These are phyloP conservation scores for Pogoniulus pusillus DNA, from an alignment of 2,797 vertebrate species.

Conservation along the genomic window DNA sequence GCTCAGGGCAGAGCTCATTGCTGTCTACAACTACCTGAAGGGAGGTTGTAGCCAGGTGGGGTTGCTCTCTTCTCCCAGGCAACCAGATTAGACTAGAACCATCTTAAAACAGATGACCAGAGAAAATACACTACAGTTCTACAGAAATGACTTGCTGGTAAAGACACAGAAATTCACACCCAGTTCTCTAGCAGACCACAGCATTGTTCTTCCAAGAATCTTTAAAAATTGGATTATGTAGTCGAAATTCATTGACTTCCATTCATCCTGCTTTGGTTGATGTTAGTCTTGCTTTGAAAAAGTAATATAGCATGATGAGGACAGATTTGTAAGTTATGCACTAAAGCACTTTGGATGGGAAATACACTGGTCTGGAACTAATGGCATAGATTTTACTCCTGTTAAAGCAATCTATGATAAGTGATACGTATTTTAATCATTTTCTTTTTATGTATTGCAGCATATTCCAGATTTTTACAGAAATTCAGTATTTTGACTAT, in stretches of 20 bases:
- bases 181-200: slow-evolving; percentile 60
- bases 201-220: slow-evolving; percentile 66
- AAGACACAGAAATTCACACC: slow-evolving; percentile 61
- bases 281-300: slow-evolving; percentile 64
- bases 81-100: background rate
- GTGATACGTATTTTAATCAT: slow-evolving; percentile 42
- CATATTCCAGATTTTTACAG: slow-evolving; percentile 30
- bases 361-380: slow-evolving; percentile 68
- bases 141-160: slow-evolving; percentile 59
- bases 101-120: background rate
- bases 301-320: slow-evolving; percentile 68
- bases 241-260: slow-evolving; percentile 73
- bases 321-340: slow-evolving; percentile 70
- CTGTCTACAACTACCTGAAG: too few relatives aligned
- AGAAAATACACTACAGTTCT: slow-evolving; percentile 32
- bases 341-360: slow-evolving; percentile 68
- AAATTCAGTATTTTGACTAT: slow-evolving; percentile 43
- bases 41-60: too few relatives aligned
- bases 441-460: slow-evolving; percentile 56
- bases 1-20: too few relatives aligned
- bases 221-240: slow-evolving; percentile 71
- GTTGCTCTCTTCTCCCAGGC: too few relatives aligned
- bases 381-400: slow-evolving; percentile 51
- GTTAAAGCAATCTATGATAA: slow-evolving; percentile 67
- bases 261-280: slow-evolving; percentile 52